phyloP scores from a whole-genome alignment of 1,140 invertebrate species.

The Calliopsis andreniformis region DNA sequence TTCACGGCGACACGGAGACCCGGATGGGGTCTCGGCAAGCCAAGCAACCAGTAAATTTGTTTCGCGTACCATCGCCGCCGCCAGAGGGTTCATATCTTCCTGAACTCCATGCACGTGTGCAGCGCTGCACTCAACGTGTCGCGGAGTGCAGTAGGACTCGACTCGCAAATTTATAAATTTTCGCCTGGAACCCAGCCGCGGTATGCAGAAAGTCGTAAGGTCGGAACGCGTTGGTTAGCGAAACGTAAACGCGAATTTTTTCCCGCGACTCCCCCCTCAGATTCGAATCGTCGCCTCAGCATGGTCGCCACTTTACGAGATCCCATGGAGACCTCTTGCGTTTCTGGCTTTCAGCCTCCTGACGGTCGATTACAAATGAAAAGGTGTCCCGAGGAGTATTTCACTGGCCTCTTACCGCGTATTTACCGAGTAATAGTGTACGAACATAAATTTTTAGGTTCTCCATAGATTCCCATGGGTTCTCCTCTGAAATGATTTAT shows the following conservation, averaged over 20 bases:
- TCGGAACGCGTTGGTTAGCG: neutral
- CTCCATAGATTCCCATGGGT: neutral
- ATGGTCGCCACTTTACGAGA: neutral
- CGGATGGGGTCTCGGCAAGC: neutral
- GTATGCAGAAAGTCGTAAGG: neutral
- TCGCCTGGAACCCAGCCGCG: neutral
- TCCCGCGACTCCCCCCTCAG: neutral
- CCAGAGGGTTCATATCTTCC: conserved; percentile 3
- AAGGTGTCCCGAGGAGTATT: neutral
- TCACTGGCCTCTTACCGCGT: neutral
- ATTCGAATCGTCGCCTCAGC: neutral
- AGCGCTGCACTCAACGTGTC: too few species aligned
- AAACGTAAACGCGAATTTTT: neutral
- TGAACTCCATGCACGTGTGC: too few species aligned
- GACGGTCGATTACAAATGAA: neutral
- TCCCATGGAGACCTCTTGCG: neutral
- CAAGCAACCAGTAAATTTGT: neutral
- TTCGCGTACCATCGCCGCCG: neutral
- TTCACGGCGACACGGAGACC: neutral
- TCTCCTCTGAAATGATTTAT: neutral
- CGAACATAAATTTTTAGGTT: neutral
- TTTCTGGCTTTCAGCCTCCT: neutral
- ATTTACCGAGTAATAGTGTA: neutral
- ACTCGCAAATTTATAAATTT: conserved; percentile 29
- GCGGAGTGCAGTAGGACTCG: conserved; percentile 5